Conservation (phyloP, 2,888 invertebrate genomes). For the Drosophila algonquin region DNA sequence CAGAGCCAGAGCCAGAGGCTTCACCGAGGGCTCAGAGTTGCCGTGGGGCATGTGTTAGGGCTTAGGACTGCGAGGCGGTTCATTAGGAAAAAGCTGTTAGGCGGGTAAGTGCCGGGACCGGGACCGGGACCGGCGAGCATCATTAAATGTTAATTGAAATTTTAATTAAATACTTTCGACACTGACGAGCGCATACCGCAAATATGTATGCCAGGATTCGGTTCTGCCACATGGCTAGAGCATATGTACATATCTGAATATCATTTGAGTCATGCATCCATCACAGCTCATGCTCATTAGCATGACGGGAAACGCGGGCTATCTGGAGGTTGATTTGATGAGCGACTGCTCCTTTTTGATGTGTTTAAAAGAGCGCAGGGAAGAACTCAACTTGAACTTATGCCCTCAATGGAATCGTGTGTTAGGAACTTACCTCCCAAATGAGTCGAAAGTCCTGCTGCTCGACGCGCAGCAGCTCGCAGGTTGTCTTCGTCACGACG, state of each 20-base stretch:
- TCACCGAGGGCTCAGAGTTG: conserved; percentile 29
- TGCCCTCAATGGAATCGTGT: too few species aligned
- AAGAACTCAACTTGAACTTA: too few species aligned
- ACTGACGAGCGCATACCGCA: conserved; percentile 66
- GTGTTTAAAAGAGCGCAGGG: neutral
- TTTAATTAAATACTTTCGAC: conserved; percentile 75
- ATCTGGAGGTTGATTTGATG: conserved; percentile 5
- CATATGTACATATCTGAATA: conserved; percentile 11
- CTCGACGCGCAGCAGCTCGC: conserved; percentile 90
- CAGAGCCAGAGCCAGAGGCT: conserved; percentile 10
- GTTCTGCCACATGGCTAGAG: neutral
- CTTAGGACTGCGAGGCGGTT: conserved; percentile 25
- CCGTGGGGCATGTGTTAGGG: conserved; percentile 34
- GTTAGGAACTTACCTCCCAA: conserved; percentile 88
- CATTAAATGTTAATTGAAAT: conserved; percentile 75
- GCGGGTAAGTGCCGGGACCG: neutral
- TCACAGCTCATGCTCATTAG: conserved; percentile 51
- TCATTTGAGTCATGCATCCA: conserved; percentile 25
- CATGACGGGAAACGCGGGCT: conserved; percentile 1
- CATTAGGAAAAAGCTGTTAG: conserved; percentile 33
- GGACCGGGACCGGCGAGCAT: conserved; percentile 28
- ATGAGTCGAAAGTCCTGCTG: conserved; percentile 90
- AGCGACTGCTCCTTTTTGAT: neutral
- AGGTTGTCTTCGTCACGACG: conserved; percentile 89
- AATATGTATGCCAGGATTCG: conserved; percentile 33